A percentile compares a stretch with the other conserved stretches of the same genome.
phyloP scores from a whole-genome alignment of 2,113 vertebrate species.

The Narcine bancroftii region DNA sequence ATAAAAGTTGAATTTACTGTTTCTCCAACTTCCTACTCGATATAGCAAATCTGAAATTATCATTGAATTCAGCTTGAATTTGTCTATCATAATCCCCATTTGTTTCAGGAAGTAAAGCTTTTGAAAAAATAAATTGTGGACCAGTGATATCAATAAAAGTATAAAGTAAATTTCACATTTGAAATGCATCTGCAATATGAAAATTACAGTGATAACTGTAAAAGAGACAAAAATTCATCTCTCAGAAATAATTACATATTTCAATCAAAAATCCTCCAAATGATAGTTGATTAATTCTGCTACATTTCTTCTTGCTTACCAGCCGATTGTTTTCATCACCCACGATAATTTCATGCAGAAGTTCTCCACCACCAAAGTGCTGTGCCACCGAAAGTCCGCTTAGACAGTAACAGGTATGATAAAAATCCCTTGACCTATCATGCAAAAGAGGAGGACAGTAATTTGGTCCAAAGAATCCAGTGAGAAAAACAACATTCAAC shows the following conservation, averaged over 20 bases:
- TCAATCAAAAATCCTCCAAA: neutral
- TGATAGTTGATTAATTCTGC: neutral
- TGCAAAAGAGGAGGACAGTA: neutral
- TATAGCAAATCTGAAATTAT: too few species aligned
- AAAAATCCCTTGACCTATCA: conserved; percentile 85
- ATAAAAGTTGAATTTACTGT: too few species aligned
- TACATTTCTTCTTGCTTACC: conserved; percentile 58
- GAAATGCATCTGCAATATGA: neutral
- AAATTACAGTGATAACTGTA: neutral
- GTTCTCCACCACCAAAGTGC: conserved; percentile 80
- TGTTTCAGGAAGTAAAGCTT: too few species aligned
- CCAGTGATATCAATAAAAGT: neutral
- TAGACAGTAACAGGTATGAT: conserved; percentile 96
- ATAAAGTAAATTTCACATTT: neutral
- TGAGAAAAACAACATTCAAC: neutral
- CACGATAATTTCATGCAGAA: conserved; percentile 71
- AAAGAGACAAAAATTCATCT: neutral
- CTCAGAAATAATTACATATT: neutral
- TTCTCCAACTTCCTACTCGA: too few species aligned
- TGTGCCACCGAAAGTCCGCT: conserved; percentile 89
- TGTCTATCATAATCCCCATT: too few species aligned
- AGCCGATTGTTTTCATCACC: conserved; percentile 76
- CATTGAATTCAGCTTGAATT: too few species aligned
- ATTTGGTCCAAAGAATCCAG: neutral
- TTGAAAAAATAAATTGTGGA: too few species aligned